These are phyloP conservation scores for Mycteria americana DNA, from an alignment of 2,797 vertebrate genomes.

Conservation along the genomic window DNA sequence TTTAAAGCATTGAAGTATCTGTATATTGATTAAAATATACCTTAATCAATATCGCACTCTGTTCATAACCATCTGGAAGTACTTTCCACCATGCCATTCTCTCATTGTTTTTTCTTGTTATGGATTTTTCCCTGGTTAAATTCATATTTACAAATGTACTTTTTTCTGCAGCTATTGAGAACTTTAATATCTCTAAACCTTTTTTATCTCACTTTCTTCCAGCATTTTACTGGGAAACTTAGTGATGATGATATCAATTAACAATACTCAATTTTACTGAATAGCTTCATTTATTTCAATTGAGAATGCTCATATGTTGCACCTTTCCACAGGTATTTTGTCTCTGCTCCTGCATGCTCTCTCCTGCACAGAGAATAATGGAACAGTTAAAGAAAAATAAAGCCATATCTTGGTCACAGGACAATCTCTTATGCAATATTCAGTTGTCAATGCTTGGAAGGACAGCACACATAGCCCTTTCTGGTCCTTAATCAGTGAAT, in stretches of 20 bases:
- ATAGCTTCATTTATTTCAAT: not conserved
- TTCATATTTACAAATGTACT: not conserved
- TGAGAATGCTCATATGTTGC: not conserved
- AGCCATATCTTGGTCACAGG: not conserved
- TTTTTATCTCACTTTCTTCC: not conserved
- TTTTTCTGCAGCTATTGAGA: not conserved
- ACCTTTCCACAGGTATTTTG: not conserved
- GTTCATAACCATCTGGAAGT: conserved; percentile 54
- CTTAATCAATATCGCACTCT: conserved; percentile 67
- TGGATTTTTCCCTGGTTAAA: conserved; percentile 31
- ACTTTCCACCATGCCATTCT: conserved; percentile 14
- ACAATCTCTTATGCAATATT: not conserved
- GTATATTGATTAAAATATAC: conserved; percentile 62
- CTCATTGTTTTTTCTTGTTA: conserved; percentile 18
- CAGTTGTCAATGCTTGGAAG: not conserved
- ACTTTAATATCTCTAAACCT: not conserved
- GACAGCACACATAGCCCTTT: not conserved
- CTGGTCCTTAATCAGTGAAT: not conserved
- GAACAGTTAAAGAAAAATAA: not conserved
- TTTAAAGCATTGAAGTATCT: conserved; percentile 45
- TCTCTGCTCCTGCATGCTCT: not conserved
- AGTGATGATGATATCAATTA: not conserved
- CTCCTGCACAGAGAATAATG: not conserved
- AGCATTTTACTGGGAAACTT: not conserved
- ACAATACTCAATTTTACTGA: not conserved